These are phyloP conservation scores for Agrotis clavis DNA, from an alignment of 2,888 invertebrate species.

Conservation along the genomic window DNA sequence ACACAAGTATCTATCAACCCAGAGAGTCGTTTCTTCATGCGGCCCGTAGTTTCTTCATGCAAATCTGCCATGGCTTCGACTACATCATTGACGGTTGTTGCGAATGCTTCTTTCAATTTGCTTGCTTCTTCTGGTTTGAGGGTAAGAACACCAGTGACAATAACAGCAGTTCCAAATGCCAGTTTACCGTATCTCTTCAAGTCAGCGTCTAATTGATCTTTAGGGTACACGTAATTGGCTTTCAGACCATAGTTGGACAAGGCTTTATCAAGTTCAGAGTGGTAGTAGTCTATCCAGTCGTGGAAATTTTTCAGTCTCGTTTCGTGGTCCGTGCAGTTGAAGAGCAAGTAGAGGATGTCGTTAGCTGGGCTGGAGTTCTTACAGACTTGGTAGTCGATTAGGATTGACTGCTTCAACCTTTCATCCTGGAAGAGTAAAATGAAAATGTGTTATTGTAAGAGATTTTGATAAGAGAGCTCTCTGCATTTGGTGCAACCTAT, in stretches of 20 bases:
- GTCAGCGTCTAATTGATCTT: conserved; percentile 68
- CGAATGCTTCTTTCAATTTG: conserved; percentile 46
- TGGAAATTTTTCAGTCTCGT: conserved; percentile 65
- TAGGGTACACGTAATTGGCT: conserved; percentile 64
- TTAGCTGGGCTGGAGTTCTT: conserved; percentile 67
- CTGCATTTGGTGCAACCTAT: not conserved
- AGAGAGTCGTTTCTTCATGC: conserved; percentile 58
- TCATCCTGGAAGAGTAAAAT: conserved; percentile 66
- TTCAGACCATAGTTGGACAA: conserved; percentile 65
- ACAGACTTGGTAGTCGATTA: conserved; percentile 75
- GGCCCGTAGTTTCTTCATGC: conserved; percentile 47
- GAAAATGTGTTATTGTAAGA: not conserved
- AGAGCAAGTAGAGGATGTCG: conserved; percentile 73
- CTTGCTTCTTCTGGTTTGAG: conserved; percentile 64
- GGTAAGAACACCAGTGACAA: conserved; percentile 53
- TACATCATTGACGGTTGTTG: not conserved
- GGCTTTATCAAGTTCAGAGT: conserved; percentile 64
- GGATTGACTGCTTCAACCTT: conserved; percentile 61
- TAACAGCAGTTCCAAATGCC: conserved; percentile 50
- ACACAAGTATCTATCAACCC: conserved; percentile 65
- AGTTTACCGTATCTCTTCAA: conserved; percentile 66
- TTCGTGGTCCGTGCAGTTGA: conserved; percentile 73
- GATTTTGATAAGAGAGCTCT: not conserved
- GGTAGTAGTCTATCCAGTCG: conserved; percentile 71
- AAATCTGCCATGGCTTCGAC: not conserved